Evolutionary conservation across 2,888 invertebrate species (phyloP).

Genomic region (Prosopocoilus inquinatus): DNA sequence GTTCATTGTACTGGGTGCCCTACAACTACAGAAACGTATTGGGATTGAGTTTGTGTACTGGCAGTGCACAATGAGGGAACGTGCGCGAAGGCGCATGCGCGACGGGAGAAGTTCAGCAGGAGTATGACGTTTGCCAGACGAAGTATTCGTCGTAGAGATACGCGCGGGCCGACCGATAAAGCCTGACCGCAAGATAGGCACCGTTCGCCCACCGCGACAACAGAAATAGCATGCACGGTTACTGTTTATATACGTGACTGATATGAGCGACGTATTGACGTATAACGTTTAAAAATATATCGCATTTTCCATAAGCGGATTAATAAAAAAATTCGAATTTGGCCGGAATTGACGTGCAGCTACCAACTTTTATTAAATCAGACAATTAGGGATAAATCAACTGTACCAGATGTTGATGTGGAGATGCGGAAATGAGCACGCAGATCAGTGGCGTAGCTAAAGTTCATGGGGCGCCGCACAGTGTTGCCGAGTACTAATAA

Average conservation of each 20-base stretch:
- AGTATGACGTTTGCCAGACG: constrained; percentile 28
- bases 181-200: background rate
- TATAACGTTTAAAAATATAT: no score
- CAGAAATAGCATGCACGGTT: background rate
- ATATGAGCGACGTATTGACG: background rate
- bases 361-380: no score
- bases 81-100: constrained; percentile 22
- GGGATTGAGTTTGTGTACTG: constrained; percentile 24
- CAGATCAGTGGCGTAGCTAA: no score
- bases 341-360: no score
- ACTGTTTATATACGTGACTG: background rate
- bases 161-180: constrained; percentile 21
- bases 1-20: constrained; percentile 32
- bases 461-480: no score
- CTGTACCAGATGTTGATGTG: no score
- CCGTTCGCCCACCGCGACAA: constrained; percentile 6
- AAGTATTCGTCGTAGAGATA: constrained; percentile 38
- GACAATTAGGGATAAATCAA: no score
- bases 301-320: no score
- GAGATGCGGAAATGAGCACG: no score
- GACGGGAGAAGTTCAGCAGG: constrained; percentile 15
- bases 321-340: no score
- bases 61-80: constrained; percentile 25
- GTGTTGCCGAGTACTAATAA: no score
- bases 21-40: constrained; percentile 18